A percentile compares a stretch with the other conserved stretches of the same genome.
phyloP scores from a whole-genome alignment of 2,797 vertebrate species.

The Pangasius krempfi region DNA sequence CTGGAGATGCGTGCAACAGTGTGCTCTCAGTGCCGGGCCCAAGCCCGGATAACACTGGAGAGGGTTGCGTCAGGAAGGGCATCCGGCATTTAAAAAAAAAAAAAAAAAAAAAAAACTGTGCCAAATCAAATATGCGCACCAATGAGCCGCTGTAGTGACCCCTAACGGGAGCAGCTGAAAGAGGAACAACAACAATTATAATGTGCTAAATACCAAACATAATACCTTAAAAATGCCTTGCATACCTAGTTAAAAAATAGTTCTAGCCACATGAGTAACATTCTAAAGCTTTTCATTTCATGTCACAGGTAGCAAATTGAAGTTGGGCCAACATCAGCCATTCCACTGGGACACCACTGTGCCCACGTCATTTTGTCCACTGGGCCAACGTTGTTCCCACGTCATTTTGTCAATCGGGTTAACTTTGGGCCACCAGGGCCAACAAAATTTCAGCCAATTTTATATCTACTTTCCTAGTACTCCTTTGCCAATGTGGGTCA shows the following conservation, averaged over 20 bases:
- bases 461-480: neutral
- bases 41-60: no score
- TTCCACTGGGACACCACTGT: neutral
- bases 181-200: neutral
- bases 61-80: no score
- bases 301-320: neutral
- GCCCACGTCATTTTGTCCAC: neutral
- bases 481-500: neutral
- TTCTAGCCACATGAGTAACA: neutral
- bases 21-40: no score
- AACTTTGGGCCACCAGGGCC: neutral
- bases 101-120: no score
- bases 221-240: neutral
- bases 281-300: neutral
- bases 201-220: neutral
- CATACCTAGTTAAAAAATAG: neutral
- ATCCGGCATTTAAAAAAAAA: no score
- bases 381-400: neutral
- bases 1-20: no score
- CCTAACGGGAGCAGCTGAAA: no score
- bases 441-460: neutral
- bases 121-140: no score
- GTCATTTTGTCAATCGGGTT: neutral
- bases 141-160: no score
- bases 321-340: neutral